Evolutionary conservation across 2,888 invertebrate genomes (phyloP), one percentile per base, ranked within the genome.

Genomic region (Philereme transversata): DNA sequence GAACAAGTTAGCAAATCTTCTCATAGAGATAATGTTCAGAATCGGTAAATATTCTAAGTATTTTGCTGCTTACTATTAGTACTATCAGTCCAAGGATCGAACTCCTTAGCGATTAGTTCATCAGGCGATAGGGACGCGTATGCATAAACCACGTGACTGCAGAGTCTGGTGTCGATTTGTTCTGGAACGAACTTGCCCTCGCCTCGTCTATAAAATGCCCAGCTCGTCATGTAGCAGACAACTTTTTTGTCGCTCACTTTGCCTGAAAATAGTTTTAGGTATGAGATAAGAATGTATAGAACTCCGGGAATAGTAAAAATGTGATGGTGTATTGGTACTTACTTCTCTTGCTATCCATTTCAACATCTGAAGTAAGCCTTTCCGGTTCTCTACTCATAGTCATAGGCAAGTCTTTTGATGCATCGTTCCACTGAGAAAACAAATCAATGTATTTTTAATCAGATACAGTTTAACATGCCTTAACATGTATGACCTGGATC

Each of bases 131-230:
- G 90, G 35, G 96, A 96, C 2, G 97, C 97, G 78, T 98, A 98
- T 0, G 98, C 97, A 75, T 98, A 98, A 10, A 98, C 94, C 0
- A 98, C 88, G 73, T 98, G 97, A 0, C 97, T 97, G 79, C 99
- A 99, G 0, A 98, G 93, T 55, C 94, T 91, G 0, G 96, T 93
- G 75, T 98, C 96, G 2, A 98, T 90, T 70, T 97, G 94, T 84
- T 98, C 97, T 0, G 98, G 98, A 0, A 96, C 96, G 81, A 97
- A 98, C 83, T 96, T 96, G 4, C 96, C 97, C 58, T 96, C 96
- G 0, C 94, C 95, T 70, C 96, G 95, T 59, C 98, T 93, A 77
- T 97, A 97, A 86, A 96, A 95, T 0, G 97, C 95, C 98, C 98
- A 98, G 77, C 96, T 97, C 0, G 97, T 97, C 81, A 97, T 93